phyloP scores from a whole-genome alignment of 2,888 invertebrate species.

The Torymus texanus region DNA sequence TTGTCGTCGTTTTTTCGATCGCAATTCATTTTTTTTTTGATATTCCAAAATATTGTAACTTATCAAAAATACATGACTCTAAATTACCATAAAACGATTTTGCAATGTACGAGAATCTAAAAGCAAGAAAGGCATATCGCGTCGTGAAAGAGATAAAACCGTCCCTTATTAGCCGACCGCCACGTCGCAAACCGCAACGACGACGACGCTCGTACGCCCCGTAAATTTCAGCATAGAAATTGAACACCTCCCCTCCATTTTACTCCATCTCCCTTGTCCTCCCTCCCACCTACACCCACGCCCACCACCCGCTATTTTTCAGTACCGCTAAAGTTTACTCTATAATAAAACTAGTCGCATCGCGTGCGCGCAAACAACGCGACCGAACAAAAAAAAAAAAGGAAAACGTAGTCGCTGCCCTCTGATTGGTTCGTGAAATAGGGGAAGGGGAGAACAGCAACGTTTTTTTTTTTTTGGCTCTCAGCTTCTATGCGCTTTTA shows the following conservation, averaged over 20 bases:
- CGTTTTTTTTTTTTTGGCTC: conserved; percentile 40
- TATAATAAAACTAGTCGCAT: conserved; percentile 60
- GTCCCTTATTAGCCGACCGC: conserved; percentile 5
- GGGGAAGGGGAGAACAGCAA: background rate
- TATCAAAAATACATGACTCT: too few relatives aligned
- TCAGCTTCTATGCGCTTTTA: background rate
- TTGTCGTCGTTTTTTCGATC: too few relatives aligned
- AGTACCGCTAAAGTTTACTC: conserved; percentile 48
- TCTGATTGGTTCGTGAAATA: conserved; percentile 47
- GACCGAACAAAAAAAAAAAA: conserved; percentile 38
- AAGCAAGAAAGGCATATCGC: too few relatives aligned
- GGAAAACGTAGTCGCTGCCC: conserved; percentile 23
- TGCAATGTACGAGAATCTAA: too few relatives aligned
- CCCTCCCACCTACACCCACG: background rate
- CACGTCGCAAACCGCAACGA: background rate
- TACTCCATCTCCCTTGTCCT: background rate
- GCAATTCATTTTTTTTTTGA: too few relatives aligned
- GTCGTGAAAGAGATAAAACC: background rate
- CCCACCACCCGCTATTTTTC: too few relatives aligned
- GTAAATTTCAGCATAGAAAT: conserved; percentile 41
- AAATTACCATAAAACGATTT: too few relatives aligned
- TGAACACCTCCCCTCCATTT: conserved; percentile 14
- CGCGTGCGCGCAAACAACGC: conserved; percentile 51
- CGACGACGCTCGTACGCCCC: background rate
- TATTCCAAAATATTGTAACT: too few relatives aligned